Conservation (phyloP, 2,113 vertebrate genomes). For the Prionailurus bengalensis region DNA sequence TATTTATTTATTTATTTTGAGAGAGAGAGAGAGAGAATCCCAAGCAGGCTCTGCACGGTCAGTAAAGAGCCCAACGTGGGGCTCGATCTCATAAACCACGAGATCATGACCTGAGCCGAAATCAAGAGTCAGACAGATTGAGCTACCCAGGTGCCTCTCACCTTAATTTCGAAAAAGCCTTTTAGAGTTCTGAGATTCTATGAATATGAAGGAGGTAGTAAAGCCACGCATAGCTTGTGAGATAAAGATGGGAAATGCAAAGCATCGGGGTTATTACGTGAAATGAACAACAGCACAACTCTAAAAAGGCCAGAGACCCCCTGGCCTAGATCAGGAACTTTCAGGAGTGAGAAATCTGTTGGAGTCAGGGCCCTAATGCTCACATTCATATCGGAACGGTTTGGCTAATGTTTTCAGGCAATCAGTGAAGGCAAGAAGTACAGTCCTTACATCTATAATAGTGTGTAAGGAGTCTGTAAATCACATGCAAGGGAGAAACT, state of each 20-base stretch:
- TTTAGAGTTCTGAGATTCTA: background rate
- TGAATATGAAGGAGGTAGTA: background rate
- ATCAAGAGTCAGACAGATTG: too few relatives aligned
- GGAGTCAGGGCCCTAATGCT: background rate
- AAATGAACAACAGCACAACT: background rate
- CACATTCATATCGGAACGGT: background rate
- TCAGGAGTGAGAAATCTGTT: background rate
- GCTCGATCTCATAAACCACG: too few relatives aligned
- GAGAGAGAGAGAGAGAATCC: too few relatives aligned
- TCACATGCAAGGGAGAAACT: conserved; percentile 69
- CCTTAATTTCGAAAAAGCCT: background rate
- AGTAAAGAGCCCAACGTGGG: too few relatives aligned
- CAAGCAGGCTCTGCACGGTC: too few relatives aligned
- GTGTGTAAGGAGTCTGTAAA: background rate
- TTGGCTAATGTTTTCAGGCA: conserved; percentile 38
- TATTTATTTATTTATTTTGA: too few relatives aligned
- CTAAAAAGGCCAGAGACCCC: background rate
- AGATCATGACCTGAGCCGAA: too few relatives aligned
- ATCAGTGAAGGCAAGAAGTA: background rate
- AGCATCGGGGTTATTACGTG: background rate
- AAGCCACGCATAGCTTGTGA: background rate
- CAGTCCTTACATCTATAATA: background rate
- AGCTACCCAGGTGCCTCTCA: too few relatives aligned
- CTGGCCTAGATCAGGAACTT: background rate
- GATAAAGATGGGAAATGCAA: background rate